Conservation (phyloP, 1,140 invertebrate genomes). For the Magallana ariakensis region DNA sequence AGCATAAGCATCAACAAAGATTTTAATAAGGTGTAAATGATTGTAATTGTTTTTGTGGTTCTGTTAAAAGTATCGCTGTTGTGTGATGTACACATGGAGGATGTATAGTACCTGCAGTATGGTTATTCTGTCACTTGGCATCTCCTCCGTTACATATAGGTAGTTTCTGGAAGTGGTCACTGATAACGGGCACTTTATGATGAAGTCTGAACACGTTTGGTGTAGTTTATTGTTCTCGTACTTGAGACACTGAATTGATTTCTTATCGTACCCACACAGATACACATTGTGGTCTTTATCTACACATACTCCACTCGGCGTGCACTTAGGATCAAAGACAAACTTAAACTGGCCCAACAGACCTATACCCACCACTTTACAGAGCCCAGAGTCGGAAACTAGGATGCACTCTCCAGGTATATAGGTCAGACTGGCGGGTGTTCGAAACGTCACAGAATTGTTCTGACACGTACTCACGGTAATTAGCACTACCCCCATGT, state of each 20-base stretch:
- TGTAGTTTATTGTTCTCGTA: conserved; percentile 6
- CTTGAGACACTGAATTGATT: conserved; percentile 7
- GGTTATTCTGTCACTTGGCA: conserved; percentile 38
- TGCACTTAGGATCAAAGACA: conserved; percentile 42
- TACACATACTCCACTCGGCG: conserved; percentile 8
- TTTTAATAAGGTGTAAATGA: background rate
- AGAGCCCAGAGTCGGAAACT: conserved; percentile 39
- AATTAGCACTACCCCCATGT: conserved; percentile 34
- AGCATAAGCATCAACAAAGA: background rate
- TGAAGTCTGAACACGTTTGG: conserved; percentile 17
- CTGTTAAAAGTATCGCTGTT: no score
- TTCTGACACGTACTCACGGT: conserved; percentile 13
- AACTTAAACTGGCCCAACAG: conserved; percentile 33
- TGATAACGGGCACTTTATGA: conserved; percentile 26
- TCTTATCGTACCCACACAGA: conserved; percentile 41
- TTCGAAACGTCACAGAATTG: conserved; percentile 33
- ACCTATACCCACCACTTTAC: conserved; percentile 39
- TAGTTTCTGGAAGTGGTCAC: conserved; percentile 13
- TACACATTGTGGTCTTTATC: conserved; percentile 19
- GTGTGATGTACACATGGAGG: no score
- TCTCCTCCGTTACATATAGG: conserved; percentile 29
- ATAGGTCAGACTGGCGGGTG: conserved; percentile 33
- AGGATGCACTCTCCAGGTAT: conserved; percentile 23
- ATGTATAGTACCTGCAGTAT: conserved; percentile 11
- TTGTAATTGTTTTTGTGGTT: no score